Conservation (phyloP, 2,797 vertebrate species). For the Danio albolineatus region DNA sequence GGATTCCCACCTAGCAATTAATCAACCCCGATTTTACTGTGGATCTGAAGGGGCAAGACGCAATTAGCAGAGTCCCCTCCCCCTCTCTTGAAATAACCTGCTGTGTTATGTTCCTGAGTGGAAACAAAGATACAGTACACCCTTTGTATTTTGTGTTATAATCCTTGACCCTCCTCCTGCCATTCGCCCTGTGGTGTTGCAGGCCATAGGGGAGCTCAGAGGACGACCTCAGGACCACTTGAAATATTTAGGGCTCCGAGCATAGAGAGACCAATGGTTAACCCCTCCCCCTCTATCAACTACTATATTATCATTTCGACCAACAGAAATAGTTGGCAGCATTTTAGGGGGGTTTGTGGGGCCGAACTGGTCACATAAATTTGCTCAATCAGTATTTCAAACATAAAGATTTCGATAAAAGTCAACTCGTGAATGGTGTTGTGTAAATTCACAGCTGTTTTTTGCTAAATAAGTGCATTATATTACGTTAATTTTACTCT, state of each 20-base stretch:
- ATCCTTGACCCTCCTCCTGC: not conserved
- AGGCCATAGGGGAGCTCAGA: conserved; percentile 15
- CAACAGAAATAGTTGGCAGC: not conserved
- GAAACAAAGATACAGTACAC: not conserved
- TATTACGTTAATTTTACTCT: too few relatives aligned
- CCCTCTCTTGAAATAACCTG: not conserved
- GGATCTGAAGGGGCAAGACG: not conserved
- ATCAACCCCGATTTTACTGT: conserved; percentile 20
- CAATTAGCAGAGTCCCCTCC: not conserved
- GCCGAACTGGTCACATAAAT: too few relatives aligned
- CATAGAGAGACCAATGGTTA: too few relatives aligned
- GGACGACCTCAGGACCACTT: not conserved
- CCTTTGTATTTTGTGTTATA: not conserved
- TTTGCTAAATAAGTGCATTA: too few relatives aligned
- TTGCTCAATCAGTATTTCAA: too few relatives aligned
- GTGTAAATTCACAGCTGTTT: too few relatives aligned
- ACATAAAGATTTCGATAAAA: too few relatives aligned
- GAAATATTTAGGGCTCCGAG: conserved; percentile 7
- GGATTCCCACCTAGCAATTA: conserved; percentile 15
- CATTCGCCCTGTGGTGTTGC: not conserved
- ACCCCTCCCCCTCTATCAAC: too few relatives aligned
- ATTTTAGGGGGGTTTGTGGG: too few relatives aligned
- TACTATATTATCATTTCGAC: too few relatives aligned
- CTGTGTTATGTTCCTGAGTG: not conserved
- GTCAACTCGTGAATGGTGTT: too few relatives aligned